These are phyloP conservation scores for Ceratina calcarata DNA, from an alignment of 1,140 invertebrate species.

Conservation along the genomic window DNA sequence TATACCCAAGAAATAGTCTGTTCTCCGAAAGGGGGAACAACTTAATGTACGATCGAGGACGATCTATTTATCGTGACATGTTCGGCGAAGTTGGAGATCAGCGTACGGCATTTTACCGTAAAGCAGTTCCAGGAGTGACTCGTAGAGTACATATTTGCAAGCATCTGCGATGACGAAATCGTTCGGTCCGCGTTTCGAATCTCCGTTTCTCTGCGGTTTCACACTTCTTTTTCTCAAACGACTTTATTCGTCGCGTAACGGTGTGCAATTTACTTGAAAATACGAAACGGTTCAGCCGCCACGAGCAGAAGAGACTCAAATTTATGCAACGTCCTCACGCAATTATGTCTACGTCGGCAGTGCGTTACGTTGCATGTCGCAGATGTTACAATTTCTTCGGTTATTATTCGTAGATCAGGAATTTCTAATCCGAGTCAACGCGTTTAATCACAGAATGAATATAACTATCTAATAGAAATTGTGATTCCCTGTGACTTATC, in stretches of 20 bases:
- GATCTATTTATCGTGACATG: constrained; percentile 15
- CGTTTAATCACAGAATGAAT: not conserved
- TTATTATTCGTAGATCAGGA: not conserved
- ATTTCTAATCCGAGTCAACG: not conserved
- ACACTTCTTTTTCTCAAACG: constrained; percentile 19
- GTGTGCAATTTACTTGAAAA: constrained; percentile 23
- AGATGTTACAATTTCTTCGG: not conserved
- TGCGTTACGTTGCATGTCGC: not conserved
- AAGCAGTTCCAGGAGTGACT: constrained; percentile 43
- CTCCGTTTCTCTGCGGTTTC: constrained; percentile 48
- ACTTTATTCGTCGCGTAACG: constrained; percentile 48
- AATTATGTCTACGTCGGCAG: not conserved
- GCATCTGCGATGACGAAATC: constrained; percentile 61
- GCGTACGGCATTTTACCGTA: constrained; percentile 45
- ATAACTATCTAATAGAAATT: not conserved
- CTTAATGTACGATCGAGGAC: constrained; percentile 35
- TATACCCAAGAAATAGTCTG: too few relatives aligned
- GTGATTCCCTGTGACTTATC: too few relatives aligned
- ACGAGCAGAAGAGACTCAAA: not conserved
- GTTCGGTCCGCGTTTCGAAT: constrained; percentile 44
- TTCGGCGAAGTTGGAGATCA: constrained; percentile 17
- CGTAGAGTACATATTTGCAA: constrained; percentile 50
- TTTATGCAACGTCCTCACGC: constrained; percentile 5
- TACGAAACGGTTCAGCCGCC: not conserved
- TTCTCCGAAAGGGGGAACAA: not conserved